Base-by-base conservation (phyloP, 2,797 vertebrate species). In the Corythornis leucogaster region DNA sequence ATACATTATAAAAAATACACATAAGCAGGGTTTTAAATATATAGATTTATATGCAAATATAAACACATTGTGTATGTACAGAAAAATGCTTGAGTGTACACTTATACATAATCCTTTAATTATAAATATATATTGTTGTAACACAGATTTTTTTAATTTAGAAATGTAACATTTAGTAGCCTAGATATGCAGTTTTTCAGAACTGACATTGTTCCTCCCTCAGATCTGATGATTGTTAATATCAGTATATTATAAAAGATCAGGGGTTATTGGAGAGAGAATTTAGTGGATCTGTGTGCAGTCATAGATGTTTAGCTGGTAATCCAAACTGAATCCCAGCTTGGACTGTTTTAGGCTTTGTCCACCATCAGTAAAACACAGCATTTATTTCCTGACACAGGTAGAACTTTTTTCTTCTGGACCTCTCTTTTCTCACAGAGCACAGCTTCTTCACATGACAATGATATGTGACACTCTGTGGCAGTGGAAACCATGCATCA, bases 401-500 rank as follows among this genome's bases (percentile, higher is more conserved):
- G 73, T 58, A 50, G 46, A 86, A 55, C 14, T 54, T 77, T 46
- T 78, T 42, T 16, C n/a, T 57, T 57, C 54, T 33, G 54, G 38
- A 76, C 8, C 58, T 80, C 25, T 74, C 35, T 76, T 57, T 78
- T 80, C 53, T 35, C 35, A 43, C 1, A 1, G 43, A 66, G 14
- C 7, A 21, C 31, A 53, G 38, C 10, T 64, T 62, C 31, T 69
- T 86, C 54, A 38, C n/a, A 40, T 43, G 42, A 68, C 64, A 69
- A 3, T 48, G 66, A 50, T 13, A 38, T 0, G 0, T 46, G 68
- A n/a, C 63, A 31, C 25, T 58, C 31, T 26, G 15, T 89, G 51
- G 62, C 74, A 85, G 43, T 76, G 62, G 81, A 95, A 94, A 71
- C 28, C 30, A 22, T 35, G 54, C 42, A 43, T 80, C 13, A 59